Conservation (phyloP, 2,888 invertebrate genomes). For the Oscheius myriophilus region DNA sequence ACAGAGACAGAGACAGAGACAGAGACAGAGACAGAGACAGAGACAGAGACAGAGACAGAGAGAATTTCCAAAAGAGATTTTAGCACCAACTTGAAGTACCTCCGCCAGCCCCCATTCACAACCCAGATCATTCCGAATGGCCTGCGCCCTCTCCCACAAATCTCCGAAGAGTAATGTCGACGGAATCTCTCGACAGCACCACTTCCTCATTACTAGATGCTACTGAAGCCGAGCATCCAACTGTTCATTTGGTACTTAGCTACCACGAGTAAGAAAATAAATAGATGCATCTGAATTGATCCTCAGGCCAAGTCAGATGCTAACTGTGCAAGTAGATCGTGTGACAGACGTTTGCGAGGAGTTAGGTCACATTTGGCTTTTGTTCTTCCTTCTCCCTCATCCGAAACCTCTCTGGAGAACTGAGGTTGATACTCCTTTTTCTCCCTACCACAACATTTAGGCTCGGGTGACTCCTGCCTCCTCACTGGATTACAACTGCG, state of each 20-base stretch:
- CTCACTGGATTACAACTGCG: conserved; percentile 18
- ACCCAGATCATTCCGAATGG: not conserved
- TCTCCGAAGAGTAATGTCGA: conserved; percentile 19
- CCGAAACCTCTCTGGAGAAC: conserved; percentile 31
- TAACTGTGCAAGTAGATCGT: conserved; percentile 19
- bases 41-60: no score
- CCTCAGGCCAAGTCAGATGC: conserved; percentile 26
- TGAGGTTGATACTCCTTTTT: not conserved
- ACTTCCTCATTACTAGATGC: conserved; percentile 14
- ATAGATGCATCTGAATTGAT: not conserved
- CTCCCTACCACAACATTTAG: not conserved
- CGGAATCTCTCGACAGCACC: conserved; percentile 28
- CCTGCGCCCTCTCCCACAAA: conserved; percentile 8
- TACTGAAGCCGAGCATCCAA: conserved; percentile 9
- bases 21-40: no score
- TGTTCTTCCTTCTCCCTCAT: conserved; percentile 30
- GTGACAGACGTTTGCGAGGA: conserved; percentile 21
- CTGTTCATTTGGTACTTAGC: conserved; percentile 18
- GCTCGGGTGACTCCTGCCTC: conserved; percentile 22
- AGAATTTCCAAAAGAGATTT: not conserved
- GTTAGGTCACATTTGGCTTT: conserved; percentile 26
- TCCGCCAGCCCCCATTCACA: not conserved
- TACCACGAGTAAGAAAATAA: conserved; percentile 20
- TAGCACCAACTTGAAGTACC: conserved; percentile 19
- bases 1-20: no score